Base-by-base conservation (phyloP, 23 tunicate species). In the Phallusia fumigata region DNA sequence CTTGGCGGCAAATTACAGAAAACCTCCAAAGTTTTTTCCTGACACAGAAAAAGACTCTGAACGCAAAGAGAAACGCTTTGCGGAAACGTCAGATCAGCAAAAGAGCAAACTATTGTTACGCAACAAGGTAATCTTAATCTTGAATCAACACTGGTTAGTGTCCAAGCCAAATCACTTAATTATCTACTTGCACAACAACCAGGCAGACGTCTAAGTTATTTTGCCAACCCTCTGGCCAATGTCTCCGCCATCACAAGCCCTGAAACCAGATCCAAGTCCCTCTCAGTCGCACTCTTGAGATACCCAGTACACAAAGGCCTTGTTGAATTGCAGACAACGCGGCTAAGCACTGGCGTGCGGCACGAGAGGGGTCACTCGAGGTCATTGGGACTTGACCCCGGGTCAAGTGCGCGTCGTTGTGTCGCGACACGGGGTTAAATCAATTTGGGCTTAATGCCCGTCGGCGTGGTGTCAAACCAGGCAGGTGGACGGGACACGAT, bases 391-490 rank as follows among this genome's bases (percentile, higher is more conserved):
- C 69, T 58, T 58, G 69, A 58, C 69, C 69, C 69, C 69, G 69
- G 69, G 69, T 58, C 69, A 58, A 58, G 69, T 58, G 16, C 28
- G 69, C 69, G 15, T 58, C 69, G 69, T 58, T 58, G 69, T 58
- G 28, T 58, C 28, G 16, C 28, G 15, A 6, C 11, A 22, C 28
- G 16, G 69, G 69, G 69, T 58, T 58, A 58, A 58, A 58, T 58
- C 69, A 58, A 58, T 58, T 24, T 58, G 28, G 69, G 69, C 69
- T 11, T 58, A 58, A 58, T 58, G 69, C 69, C 69, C 69, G 28
- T 6, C 69, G 13, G 13, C 16, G 28, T 40, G 47, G 47, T 40
- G 47, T 40, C 47, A 40, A 40, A 3, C 47, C 47, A 40, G 47
- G 47, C 47, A 40, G 47, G 8, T 40, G 47, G 8, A 40, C 47